Evolutionary conservation across 2,888 invertebrate genomes (phyloP), one percentile per base, ranked within the genome.

Genomic region (Himalopsyche tibetana): DNA sequence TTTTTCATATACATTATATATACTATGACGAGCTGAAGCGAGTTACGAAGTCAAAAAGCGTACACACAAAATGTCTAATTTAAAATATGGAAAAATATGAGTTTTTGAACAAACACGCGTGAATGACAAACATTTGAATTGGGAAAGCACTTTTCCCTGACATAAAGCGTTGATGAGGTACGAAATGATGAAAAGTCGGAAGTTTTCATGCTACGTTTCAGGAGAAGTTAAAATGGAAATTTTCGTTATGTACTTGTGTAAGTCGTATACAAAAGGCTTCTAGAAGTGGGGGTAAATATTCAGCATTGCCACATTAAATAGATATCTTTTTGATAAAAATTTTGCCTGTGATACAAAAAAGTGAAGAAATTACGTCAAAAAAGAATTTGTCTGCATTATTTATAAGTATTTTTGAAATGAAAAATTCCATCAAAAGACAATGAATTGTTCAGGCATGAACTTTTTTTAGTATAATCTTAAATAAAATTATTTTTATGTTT

Each of bases 41-140:
- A 74, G 74, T 74, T 36, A 74, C 36, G 74, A 74, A 36, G 74
- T 74, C 74, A 11, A 36, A 74, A 74, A 36, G 74, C 74, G 36
- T 12, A 74, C 74, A 74, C 38, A 38, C 74, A 74, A 74, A 74
- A 74, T 36, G 74, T 74, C 74, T 74, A 74, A 74, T 74, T 74
- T 74, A 74, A 74, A 74, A 74, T 74, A 74, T 74, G 38, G 74
- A 74, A 74, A 74, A 74, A 74, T 74, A 74, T 74, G 74, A 74
- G 74, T 74, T 74, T 74, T 74, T 74, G 74, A 74, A 36, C 36
- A 74, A 74, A 74, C 36, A 74, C 38, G 74, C 74, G 74, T 74
- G 74, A 74, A 74, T 74, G 74, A 74, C 74, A 74, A 74, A 74
- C 74, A 74, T 74, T 74, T 74, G 74, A 74, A 74, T 74, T 74